Conservation (phyloP, 2,113 vertebrate species). For the Vimba vimba region DNA sequence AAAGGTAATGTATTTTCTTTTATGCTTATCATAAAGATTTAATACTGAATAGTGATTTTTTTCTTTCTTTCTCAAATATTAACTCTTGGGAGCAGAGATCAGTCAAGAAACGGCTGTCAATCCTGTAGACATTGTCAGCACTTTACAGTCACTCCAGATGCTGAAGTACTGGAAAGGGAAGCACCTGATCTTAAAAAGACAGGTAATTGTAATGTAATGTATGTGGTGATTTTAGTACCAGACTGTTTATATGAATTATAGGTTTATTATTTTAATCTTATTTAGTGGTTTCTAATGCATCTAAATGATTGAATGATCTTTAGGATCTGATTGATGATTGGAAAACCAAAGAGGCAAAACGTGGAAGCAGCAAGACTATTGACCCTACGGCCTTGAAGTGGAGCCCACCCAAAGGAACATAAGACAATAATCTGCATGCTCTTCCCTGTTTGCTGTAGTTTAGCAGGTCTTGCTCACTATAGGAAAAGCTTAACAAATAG, state of each 20-base stretch:
- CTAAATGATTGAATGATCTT: background rate
- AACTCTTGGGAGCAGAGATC: slow-evolving; percentile 81
- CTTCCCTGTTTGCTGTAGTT: slow-evolving; percentile 8
- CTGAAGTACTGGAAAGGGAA: slow-evolving; percentile 99
- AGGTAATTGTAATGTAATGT: slow-evolving; percentile 72
- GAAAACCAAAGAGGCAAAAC: slow-evolving; percentile 94
- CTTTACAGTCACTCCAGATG: slow-evolving; percentile 97
- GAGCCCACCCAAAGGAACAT: slow-evolving; percentile 97
- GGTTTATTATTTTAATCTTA: background rate
- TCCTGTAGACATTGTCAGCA: slow-evolving; percentile 97
- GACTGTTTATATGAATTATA: background rate
- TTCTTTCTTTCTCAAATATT: background rate
- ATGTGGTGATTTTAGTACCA: background rate
- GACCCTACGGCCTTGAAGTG: slow-evolving; percentile 96
- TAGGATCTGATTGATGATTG: slow-evolving; percentile 98
- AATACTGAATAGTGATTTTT: background rate
- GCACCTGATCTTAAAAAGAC: slow-evolving; percentile 95
- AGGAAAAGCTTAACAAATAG: slow-evolving; percentile 11
- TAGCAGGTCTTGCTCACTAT: slow-evolving; percentile 33
- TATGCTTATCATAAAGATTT: background rate
- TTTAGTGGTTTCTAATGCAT: background rate
- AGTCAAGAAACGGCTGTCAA: slow-evolving; percentile 98
- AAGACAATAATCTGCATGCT: slow-evolving; percentile 54
- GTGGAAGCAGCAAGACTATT: slow-evolving; percentile 91
- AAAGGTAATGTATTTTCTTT: background rate